Conservation (phyloP, 1,140 invertebrate species). For the Spodoptera litura region DNA sequence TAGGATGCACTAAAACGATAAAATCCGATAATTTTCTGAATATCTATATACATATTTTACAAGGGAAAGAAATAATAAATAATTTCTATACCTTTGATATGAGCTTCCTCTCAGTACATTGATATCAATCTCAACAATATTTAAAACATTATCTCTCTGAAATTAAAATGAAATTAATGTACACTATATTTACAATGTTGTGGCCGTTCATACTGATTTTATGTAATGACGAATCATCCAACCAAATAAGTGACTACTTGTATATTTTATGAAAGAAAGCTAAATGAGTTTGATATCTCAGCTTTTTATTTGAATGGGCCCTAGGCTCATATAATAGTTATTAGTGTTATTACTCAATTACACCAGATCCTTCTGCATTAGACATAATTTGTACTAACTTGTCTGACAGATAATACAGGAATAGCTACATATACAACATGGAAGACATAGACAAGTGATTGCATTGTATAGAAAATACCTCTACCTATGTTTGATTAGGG, state of each 20-base stretch:
- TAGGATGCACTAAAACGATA: slow-evolving; percentile 57
- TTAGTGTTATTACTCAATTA: slow-evolving; percentile 3
- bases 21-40: slow-evolving; percentile 68
- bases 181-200: slow-evolving; percentile 62
- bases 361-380: slow-evolving; percentile 9
- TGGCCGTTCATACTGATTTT: slow-evolving; percentile 40
- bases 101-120: slow-evolving; percentile 69
- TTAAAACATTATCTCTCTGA: slow-evolving; percentile 51
- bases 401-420: background rate
- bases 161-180: slow-evolving; percentile 59
- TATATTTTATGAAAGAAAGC: slow-evolving; percentile 2
- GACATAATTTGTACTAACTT: background rate
- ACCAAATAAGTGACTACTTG: background rate
- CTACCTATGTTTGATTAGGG: too few relatives aligned
- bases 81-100: slow-evolving; percentile 79
- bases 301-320: slow-evolving; percentile 3
- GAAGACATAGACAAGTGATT: slow-evolving; percentile 25
- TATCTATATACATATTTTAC: slow-evolving; percentile 84
- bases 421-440: background rate
- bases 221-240: slow-evolving; percentile 7
- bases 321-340: background rate
- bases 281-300: slow-evolving; percentile 6
- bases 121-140: slow-evolving; percentile 59
- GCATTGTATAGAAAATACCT: background rate
- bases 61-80: slow-evolving; percentile 79